Evolutionary conservation across 2,797 vertebrate species (phyloP).

Genomic region (Toxotes lorentzi): DNA sequence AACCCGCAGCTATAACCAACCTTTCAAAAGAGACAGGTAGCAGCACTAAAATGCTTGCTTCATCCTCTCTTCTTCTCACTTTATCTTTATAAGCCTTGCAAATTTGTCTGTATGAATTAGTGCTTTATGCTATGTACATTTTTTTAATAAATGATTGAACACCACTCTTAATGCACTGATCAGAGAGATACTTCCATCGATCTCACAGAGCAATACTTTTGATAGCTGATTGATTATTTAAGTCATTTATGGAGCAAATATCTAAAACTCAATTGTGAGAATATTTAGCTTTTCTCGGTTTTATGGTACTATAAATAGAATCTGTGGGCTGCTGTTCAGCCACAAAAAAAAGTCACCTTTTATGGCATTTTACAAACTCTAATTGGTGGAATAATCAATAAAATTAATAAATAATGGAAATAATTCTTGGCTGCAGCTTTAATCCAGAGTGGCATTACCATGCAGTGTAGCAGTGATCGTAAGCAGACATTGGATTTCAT

Average conservation of each 20-base stretch:
- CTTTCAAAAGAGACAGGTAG: constrained; percentile 7
- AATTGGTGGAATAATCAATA: not conserved
- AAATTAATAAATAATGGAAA: constrained; percentile 6
- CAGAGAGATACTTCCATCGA: constrained; percentile 2
- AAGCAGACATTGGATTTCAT: not conserved
- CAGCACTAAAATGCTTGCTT: not conserved
- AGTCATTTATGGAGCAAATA: not conserved
- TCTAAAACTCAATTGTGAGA: not conserved
- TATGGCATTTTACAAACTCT: not conserved
- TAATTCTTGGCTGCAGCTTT: not conserved
- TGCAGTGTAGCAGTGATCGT: not conserved
- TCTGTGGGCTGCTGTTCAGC: not conserved
- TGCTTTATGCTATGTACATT: not conserved
- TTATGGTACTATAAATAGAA: not conserved
- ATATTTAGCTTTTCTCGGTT: not conserved
- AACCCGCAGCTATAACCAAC: constrained; percentile 25
- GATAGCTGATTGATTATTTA: not conserved
- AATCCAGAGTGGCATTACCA: not conserved
- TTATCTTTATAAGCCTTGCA: constrained; percentile 22
- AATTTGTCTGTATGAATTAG: constrained; percentile 9
- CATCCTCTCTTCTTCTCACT: constrained; percentile 20
- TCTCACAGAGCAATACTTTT: not conserved
- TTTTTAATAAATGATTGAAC: constrained; percentile 8
- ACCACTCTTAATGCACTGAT: not conserved
- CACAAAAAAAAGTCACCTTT: not conserved